Evolutionary conservation across 2,113 vertebrate genomes (phyloP), one percentile per base, ranked within the genome.

Genomic region (Camelus dromedarius): DNA sequence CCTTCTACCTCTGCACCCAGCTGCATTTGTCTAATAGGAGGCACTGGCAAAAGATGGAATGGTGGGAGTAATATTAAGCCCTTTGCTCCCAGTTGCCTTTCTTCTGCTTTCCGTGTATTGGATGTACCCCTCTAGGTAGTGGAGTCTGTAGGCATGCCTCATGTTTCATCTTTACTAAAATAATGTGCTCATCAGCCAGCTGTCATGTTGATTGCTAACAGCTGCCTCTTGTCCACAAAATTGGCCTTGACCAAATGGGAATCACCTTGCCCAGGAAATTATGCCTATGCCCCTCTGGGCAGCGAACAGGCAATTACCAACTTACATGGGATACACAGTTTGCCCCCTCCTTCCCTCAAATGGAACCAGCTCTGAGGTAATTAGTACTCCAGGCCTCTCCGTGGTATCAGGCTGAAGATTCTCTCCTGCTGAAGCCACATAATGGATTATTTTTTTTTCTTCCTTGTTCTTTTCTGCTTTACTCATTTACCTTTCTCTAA

Each of bases 111-210:
- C 32, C 2, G 0, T 58, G 12, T 48, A 38, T 20, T 35, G 11
- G 19, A 48, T 48, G 0, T 42, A 64, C 16, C 30, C 3, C 0
- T 48, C 2, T 75, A 70, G 70, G 13, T 48, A 19, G 2, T 64
- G 6, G 16, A 30, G 4, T 1, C 35, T 32, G 6, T n/a, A 32
- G 1, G 7, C 20, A 1, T 35, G 30, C 6, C 10, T 70, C 32
- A 9, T 70, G 4, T 14, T 54, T 75, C 18, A 7, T 6, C 16
- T 72, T 66, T 83, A 32, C 3, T 79, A 52, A 89, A 96, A 54
- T 22, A 9, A 11, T 67, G 48, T 14, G 8, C 1, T 6, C 4
- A 56, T 13, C 1, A 4, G 9, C n/a, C 12, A 6, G 15, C 56
- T 77, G 10, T 32, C 72, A 14, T 75, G 38, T 20, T 84, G 58